phyloP scores from a whole-genome alignment of 2,888 invertebrate species.

The Perdita meconis region DNA sequence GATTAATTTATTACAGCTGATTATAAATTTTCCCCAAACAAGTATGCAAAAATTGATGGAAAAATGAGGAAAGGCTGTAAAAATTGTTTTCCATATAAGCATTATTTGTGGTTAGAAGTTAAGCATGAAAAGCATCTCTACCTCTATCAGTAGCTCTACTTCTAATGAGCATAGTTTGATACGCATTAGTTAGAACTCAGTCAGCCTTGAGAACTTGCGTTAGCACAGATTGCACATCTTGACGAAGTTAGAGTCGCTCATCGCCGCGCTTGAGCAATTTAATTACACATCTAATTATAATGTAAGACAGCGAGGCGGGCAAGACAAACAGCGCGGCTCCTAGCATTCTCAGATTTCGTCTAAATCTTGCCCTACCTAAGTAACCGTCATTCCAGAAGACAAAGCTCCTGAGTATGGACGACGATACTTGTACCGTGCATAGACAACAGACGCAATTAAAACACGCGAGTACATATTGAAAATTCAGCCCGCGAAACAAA shows the following conservation, averaged over 20 bases:
- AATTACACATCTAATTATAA: conserved; percentile 34
- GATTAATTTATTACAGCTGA: too few relatives aligned
- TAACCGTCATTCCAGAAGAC: conserved; percentile 22
- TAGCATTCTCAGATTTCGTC: conserved; percentile 30
- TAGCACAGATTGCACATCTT: conserved; percentile 4
- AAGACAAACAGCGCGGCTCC: conserved; percentile 26
- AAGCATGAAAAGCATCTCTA: too few relatives aligned
- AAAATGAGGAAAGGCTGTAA: too few relatives aligned
- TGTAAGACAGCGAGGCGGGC: neutral
- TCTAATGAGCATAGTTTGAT: neutral
- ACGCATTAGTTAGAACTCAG: neutral
- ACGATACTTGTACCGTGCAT: conserved; percentile 28
- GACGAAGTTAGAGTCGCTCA: neutral
- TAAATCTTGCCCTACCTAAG: conserved; percentile 26
- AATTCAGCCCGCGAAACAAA: too few relatives aligned
- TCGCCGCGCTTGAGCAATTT: conserved; percentile 16
- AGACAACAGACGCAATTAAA: too few relatives aligned
- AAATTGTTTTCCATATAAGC: too few relatives aligned
- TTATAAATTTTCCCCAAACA: too few relatives aligned
- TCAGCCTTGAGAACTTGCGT: neutral
- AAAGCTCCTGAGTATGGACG: conserved; percentile 36
- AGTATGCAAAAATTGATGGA: too few relatives aligned
- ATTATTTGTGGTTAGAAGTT: too few relatives aligned
- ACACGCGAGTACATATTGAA: too few relatives aligned
- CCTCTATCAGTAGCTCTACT: too few relatives aligned